These are phyloP conservation scores for Capitella teleta DNA, from an alignment of 1,140 invertebrate genomes.

Conservation along the genomic window DNA sequence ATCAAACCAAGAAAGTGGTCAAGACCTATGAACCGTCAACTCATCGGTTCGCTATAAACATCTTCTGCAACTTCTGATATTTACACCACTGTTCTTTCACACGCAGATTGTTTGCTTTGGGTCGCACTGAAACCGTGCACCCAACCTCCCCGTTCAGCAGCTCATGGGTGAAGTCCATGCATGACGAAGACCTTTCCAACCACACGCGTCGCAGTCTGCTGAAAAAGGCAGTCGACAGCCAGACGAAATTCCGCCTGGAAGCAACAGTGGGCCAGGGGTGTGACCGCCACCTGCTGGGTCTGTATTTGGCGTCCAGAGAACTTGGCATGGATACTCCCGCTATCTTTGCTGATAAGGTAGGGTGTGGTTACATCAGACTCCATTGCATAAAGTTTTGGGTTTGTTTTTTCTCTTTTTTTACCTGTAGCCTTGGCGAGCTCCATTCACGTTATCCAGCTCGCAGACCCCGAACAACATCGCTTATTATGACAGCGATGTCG, in stretches of 20 bases:
- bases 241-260: conserved; percentile 18
- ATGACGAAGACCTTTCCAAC: conserved; percentile 13
- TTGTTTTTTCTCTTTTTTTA: background rate
- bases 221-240: conserved; percentile 19
- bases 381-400: background rate
- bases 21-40: conserved; percentile 24
- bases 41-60: background rate
- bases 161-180: conserved; percentile 22
- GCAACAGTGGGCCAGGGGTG: conserved; percentile 19
- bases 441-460: conserved; percentile 20
- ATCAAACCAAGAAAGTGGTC: conserved; percentile 15
- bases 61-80: too few relatives aligned
- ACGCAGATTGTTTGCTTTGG: conserved; percentile 19
- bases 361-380: background rate
- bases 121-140: conserved; percentile 26
- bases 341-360: conserved; percentile 22
- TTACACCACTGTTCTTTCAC: background rate
- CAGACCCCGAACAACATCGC: conserved; percentile 22
- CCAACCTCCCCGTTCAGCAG: conserved; percentile 20
- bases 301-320: conserved; percentile 17
- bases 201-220: conserved; percentile 18
- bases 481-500: conserved; percentile 13
- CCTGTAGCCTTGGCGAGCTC: conserved; percentile 10
- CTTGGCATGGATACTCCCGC: conserved; percentile 17
- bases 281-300: conserved; percentile 23